Evolutionary conservation across 2,888 invertebrate genomes (phyloP).

Genomic region (Eristalis tenax): DNA sequence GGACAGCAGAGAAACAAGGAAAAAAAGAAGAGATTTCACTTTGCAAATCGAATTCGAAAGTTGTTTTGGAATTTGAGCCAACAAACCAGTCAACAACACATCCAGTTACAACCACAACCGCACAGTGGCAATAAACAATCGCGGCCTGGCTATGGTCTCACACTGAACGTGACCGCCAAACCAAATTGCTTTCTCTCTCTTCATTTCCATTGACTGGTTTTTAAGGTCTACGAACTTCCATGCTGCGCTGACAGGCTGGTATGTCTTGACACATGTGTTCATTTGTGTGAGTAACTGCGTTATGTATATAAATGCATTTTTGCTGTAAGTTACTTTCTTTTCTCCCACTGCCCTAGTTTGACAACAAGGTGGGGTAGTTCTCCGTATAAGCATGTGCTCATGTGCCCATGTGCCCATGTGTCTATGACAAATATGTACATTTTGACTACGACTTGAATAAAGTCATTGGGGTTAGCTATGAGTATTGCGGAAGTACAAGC

Average conservation of each 20-base stretch:
- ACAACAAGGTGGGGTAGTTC: slow-evolving; percentile 24
- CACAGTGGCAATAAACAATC: slow-evolving; percentile 8
- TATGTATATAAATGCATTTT: not conserved
- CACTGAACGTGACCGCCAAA: slow-evolving; percentile 69
- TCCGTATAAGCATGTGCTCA: not conserved
- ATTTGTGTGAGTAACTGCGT: not conserved
- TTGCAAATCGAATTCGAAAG: slow-evolving; percentile 66
- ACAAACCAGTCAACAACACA: slow-evolving; percentile 8
- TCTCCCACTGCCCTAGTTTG: slow-evolving; percentile 66
- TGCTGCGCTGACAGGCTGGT: not conserved
- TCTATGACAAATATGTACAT: not conserved
- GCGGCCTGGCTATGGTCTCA: slow-evolving; percentile 20
- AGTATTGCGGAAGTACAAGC: slow-evolving; percentile 46
- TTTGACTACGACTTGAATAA: not conserved
- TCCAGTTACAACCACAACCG: slow-evolving; percentile 13
- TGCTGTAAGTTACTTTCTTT: slow-evolving; percentile 37
- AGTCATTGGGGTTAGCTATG: not conserved
- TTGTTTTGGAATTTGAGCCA: slow-evolving; percentile 67
- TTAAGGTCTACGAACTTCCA: slow-evolving; percentile 66
- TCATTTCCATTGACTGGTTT: slow-evolving; percentile 64
- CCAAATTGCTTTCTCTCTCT: slow-evolving; percentile 69
- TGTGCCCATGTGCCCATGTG: not conserved
- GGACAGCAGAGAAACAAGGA: not conserved
- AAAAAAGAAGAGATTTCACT: slow-evolving; percentile 51
- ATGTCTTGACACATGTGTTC: not conserved